Base-by-base conservation (phyloP, 2,113 vertebrate genomes). In the Brachyhypopomus occidentalis region DNA sequence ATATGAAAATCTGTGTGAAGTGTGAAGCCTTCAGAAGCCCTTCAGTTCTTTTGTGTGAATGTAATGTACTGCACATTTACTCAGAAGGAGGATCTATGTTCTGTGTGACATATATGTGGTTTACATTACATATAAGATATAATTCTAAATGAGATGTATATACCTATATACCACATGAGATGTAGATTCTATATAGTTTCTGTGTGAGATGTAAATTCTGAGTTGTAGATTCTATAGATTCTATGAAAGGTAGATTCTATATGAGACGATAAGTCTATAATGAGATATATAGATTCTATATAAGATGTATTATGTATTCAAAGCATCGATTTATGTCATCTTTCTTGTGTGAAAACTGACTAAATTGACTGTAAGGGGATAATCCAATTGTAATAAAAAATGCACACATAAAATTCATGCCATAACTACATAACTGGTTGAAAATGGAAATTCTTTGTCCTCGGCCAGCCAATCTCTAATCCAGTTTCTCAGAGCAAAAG, bases 401-500 rank as follows among this genome's bases (percentile, higher is more conserved):
- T 52, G 12, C 9, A 52, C 14, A 36, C n/a, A 52, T 17, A 72
- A 12, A 62, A 67, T 38, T 30, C 23, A 66, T 36, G 62, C 9
- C 27, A 25, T 34, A n/a, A 45, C 7, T 22, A 64, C 20, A 72
- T 36, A 62, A 17, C 55, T 73, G 34, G 27, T 78, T 69, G 41
- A 16, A 58, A 59, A 71, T 70, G 72, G 69, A 36, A 6, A 62
- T 25, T 59, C 22, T 19, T 72, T 48, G 55, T 59, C 55, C 58
- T 69, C 25, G 59, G 41, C 66, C 55, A 72, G 69, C 77, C 70
- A 41, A 55, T 48, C 83, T 76, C 58, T 74, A 64, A 77, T 75
- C 52, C 74, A 22, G 34, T 79, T 86, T 80, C 73, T 79, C 41
- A 74, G 78, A 69, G 66, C 72, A 82, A 81, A 84, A 79, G 69